These are phyloP conservation scores for Poicephalus meyeri DNA, from an alignment of 2,113 vertebrate genomes.

Conservation along the genomic window DNA sequence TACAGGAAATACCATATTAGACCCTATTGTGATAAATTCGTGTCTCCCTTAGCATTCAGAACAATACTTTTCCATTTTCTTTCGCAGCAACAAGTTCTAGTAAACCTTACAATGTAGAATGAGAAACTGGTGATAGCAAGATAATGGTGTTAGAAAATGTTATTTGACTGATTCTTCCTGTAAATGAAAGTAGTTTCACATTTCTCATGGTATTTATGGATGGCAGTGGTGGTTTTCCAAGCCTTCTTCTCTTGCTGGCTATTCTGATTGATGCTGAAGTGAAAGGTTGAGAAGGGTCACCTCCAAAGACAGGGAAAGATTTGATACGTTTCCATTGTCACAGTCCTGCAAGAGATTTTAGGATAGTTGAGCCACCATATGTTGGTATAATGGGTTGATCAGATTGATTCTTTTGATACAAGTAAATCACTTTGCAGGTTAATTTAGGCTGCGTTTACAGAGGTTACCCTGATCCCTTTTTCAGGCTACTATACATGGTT, in stretches of 20 bases:
- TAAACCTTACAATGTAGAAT: neutral
- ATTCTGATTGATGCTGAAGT: neutral
- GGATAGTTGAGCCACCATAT: neutral
- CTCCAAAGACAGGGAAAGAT: neutral
- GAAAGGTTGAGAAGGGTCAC: neutral
- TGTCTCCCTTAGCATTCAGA: neutral
- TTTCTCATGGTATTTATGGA: neutral
- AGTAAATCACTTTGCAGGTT: neutral
- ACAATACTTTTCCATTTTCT: neutral
- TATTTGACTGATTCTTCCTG: neutral
- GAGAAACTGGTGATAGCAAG: neutral
- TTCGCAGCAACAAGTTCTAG: neutral
- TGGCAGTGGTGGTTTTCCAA: neutral
- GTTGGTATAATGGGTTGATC: neutral
- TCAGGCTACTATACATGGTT: neutral
- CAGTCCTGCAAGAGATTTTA: neutral
- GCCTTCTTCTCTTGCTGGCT: neutral
- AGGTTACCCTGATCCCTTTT: neutral
- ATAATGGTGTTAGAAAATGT: neutral
- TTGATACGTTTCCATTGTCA: neutral
- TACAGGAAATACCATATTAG: neutral
- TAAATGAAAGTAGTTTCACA: neutral
- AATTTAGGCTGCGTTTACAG: slow-evolving; percentile 43
- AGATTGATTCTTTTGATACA: neutral
- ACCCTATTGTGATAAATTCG: neutral